A percentile compares a stretch with the other conserved stretches of the same genome.
phyloP scores from a whole-genome alignment of 2,888 invertebrate genomes.

The Pammene aurita region DNA sequence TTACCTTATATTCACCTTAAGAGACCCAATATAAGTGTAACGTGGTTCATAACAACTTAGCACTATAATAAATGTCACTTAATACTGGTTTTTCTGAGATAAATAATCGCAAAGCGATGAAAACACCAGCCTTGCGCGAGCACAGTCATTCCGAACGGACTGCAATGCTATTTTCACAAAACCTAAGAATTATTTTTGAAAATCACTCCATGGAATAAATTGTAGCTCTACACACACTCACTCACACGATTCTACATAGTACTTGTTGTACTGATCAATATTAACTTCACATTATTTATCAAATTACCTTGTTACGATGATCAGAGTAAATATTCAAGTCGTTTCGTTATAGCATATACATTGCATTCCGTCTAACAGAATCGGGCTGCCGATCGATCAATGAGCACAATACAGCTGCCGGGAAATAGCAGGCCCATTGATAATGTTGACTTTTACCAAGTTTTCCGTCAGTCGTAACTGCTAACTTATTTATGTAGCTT shows the following conservation, averaged over 20 bases:
- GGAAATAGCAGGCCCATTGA: conserved; percentile 42
- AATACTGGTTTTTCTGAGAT: background rate
- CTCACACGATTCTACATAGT: too few relatives aligned
- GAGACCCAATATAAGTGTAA: background rate
- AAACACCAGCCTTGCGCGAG: conserved; percentile 1
- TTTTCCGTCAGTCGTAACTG: conserved; percentile 33
- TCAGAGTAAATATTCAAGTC: background rate
- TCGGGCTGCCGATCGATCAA: conserved; percentile 41
- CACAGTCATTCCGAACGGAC: conserved; percentile 24
- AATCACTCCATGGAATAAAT: background rate
- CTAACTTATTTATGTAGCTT: conserved; percentile 1
- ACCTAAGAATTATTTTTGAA: background rate
- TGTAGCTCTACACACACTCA: too few relatives aligned
- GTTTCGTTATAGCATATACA: conserved; percentile 18
- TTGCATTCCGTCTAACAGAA: conserved; percentile 38
- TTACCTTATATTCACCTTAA: background rate
- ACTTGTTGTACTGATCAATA: too few relatives aligned
- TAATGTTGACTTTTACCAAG: conserved; percentile 39
- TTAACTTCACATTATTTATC: too few relatives aligned
- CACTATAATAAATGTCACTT: background rate
- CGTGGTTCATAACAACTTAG: background rate
- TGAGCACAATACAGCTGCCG: conserved; percentile 41
- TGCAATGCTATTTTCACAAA: conserved; percentile 10
- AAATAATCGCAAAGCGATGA: background rate
- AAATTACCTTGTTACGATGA: too few relatives aligned